Evolutionary conservation across 2,113 vertebrate species (phyloP).

Genomic region (Triplophysa tibetana): DNA sequence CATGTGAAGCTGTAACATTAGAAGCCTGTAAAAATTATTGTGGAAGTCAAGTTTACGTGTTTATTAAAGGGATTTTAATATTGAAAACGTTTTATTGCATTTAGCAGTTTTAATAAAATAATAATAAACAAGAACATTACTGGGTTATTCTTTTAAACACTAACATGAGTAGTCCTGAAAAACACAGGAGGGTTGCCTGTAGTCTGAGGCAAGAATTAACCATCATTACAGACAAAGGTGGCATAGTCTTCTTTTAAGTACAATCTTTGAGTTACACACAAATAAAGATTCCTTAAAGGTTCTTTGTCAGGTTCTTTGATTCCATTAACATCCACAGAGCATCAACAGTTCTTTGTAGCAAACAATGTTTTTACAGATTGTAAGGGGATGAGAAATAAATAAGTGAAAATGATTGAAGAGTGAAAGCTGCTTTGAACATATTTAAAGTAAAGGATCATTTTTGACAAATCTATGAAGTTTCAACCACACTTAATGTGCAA

Average conservation of each 20-base stretch:
- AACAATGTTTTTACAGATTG: no score
- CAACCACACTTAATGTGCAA: no score
- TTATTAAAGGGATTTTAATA: no score
- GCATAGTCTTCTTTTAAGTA: background rate
- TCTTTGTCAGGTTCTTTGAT: no score
- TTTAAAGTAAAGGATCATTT: background rate
- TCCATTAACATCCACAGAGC: no score
- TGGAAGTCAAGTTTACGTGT: background rate
- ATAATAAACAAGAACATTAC: background rate
- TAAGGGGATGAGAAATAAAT: no score
- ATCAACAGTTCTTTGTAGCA: no score
- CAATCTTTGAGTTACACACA: background rate
- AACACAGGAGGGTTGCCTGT: background rate
- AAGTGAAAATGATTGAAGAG: no score
- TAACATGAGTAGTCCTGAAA: background rate
- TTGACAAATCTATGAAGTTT: background rate
- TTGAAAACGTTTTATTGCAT: no score
- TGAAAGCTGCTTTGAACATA: background rate
- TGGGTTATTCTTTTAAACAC: background rate
- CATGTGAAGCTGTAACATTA: background rate
- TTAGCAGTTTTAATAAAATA: no score
- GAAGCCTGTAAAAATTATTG: constrained; percentile 16
- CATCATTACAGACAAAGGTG: background rate
- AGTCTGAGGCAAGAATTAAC: background rate
- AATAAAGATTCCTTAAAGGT: background rate